Evolutionary conservation across 1,140 invertebrate species (phyloP), one percentile per base, ranked within the genome.

Genomic region (Adelges cooleyi): DNA sequence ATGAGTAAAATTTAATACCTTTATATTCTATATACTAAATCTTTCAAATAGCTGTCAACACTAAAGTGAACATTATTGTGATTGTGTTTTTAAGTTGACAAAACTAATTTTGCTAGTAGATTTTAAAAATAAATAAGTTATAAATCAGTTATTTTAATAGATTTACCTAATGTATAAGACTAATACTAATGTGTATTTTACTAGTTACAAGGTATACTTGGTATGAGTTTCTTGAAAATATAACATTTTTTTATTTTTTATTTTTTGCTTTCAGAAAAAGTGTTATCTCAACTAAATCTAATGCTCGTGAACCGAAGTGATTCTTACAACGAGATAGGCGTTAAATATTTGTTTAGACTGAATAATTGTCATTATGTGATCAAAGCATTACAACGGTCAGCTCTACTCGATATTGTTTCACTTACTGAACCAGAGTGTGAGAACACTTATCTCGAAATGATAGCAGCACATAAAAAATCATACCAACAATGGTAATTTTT

Each of bases 291-390:
- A 70, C 76, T 95, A 25, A 92, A 91, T 73, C 76, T 89, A 48
- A 87, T 88, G 6, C 76, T 95, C 13, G 80, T 89, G 23, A 90
- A 82, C 71, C 92, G 91, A 76, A 90, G 88, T 73, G 90, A 92
- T 69, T 76, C 77, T 3, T 93, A 92, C 69, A 83, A 81, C 29
- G 91, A 94, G 72, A 76, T 81, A 52, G 86, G 85, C 22, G 79
- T 95, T 10, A 86, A 88, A 71, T 85, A 90, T 48, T 82, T 95
- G 36, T 95, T 95, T 73, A 80, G 89, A 5, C 76, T 95, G 18
- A 95, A 95, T 75, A 96, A 96, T 74, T 90, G 90, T 67, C 87
- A 95, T 76, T 95, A 97, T 72, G 86, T 97, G 65, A 76, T 95
- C 8, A 93, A 92, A 77, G 89, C 90, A 40, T 76, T 95, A 22